Percentiles rank a stretch among this genome's conserved stretches.
Conservation (phyloP, 2,888 invertebrate species). For the Acanthosepion lycidas region DNA sequence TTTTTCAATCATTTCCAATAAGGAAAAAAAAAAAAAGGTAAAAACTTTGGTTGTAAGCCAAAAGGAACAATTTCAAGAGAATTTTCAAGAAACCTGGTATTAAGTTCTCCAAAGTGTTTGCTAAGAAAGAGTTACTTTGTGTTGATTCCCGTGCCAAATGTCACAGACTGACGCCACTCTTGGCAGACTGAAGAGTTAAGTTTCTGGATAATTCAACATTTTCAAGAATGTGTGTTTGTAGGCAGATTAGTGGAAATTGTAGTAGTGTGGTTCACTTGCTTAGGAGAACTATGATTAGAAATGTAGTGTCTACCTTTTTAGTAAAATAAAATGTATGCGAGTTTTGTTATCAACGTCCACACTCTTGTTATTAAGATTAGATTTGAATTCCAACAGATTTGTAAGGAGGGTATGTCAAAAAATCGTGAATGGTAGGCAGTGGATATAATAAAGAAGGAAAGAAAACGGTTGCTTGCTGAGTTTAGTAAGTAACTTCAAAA, state of each 20-base stretch:
- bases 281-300: too few relatives aligned
- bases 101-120: constrained; percentile 18
- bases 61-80: background rate
- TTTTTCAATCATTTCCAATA: constrained; percentile 16
- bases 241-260: background rate
- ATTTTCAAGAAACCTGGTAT: constrained; percentile 33
- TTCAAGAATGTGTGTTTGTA: background rate
- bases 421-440: too few relatives aligned
- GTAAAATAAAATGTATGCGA: too few relatives aligned
- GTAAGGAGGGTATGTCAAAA: too few relatives aligned
- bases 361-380: too few relatives aligned
- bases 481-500: too few relatives aligned
- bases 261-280: too few relatives aligned
- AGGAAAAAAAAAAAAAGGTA: background rate
- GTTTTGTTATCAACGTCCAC: too few relatives aligned
- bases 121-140: constrained; percentile 33
- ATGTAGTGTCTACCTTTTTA: too few relatives aligned
- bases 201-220: constrained; percentile 33
- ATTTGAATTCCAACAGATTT: too few relatives aligned
- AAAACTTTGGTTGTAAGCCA: background rate
- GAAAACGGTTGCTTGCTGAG: too few relatives aligned
- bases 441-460: too few relatives aligned
- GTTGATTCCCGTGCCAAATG: constrained; percentile 21
- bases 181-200: constrained; percentile 33
- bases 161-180: background rate